Evolutionary conservation across 1,140 invertebrate genomes (phyloP).

Genomic region (Leptinotarsa texana): DNA sequence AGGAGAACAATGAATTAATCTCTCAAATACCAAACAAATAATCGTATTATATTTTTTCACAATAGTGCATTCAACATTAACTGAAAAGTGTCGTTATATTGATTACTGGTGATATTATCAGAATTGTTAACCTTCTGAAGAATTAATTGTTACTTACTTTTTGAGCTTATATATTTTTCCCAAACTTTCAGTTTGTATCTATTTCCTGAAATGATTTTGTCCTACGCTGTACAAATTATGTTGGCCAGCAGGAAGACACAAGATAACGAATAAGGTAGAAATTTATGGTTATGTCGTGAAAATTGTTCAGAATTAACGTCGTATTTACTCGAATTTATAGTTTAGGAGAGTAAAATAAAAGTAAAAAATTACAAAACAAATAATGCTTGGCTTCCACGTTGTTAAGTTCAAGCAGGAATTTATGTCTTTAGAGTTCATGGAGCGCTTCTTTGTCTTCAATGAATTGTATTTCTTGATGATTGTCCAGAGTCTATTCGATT

Average conservation of each 20-base stretch:
- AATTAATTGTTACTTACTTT: too few relatives aligned
- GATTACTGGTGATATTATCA: too few relatives aligned
- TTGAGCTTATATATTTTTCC: too few relatives aligned
- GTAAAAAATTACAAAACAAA: slow-evolving; percentile 9
- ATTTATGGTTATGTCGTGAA: slow-evolving; percentile 10
- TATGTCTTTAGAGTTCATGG: background rate
- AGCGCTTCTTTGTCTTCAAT: background rate
- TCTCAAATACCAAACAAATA: too few relatives aligned
- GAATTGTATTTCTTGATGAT: background rate
- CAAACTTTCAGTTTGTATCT: too few relatives aligned
- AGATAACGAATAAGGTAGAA: slow-evolving; percentile 11
- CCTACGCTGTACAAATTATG: background rate
- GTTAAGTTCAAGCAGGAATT: slow-evolving; percentile 1
- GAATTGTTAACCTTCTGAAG: too few relatives aligned
- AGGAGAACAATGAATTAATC: too few relatives aligned
- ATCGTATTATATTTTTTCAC: too few relatives aligned
- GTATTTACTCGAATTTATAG: slow-evolving; percentile 12
- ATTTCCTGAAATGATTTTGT: background rate
- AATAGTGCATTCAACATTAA: too few relatives aligned
- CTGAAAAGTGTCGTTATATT: too few relatives aligned
- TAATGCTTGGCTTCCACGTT: slow-evolving; percentile 13
- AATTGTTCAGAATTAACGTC: slow-evolving; percentile 22
- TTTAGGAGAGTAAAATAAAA: slow-evolving; percentile 12
- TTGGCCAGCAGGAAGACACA: background rate
- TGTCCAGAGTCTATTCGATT: too few relatives aligned